These are phyloP conservation scores for Apolygus lucorum DNA, from an alignment of 1,140 invertebrate genomes.

Conservation along the genomic window DNA sequence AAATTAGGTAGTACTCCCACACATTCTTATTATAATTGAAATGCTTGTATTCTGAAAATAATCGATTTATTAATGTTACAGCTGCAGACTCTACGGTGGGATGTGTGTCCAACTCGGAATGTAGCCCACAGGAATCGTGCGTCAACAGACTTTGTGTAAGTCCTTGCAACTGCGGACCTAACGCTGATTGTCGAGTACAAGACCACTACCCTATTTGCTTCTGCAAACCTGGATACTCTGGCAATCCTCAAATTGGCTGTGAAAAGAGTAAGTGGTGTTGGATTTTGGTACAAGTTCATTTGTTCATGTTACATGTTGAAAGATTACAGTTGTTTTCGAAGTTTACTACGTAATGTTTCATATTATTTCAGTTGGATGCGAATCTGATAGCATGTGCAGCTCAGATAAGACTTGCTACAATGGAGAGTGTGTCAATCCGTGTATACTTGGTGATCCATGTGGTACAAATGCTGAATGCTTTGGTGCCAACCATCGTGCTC, in stretches of 20 bases:
- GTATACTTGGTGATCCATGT: slow-evolving; percentile 65
- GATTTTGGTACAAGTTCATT: neutral
- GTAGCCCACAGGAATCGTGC: slow-evolving; percentile 66
- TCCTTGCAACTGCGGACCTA: slow-evolving; percentile 74
- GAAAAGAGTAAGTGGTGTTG: slow-evolving; percentile 48
- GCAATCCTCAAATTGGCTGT: slow-evolving; percentile 73
- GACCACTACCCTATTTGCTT: slow-evolving; percentile 74
- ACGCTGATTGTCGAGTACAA: slow-evolving; percentile 66
- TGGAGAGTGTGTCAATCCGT: slow-evolving; percentile 68
- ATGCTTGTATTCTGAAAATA: neutral
- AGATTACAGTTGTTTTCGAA: too few relatives aligned
- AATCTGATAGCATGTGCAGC: slow-evolving; percentile 67
- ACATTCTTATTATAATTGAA: too few relatives aligned
- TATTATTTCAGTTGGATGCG: slow-evolving; percentile 59
- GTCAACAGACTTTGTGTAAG: slow-evolving; percentile 65
- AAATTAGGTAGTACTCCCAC: neutral
- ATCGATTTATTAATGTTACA: slow-evolving; percentile 31
- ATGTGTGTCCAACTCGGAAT: slow-evolving; percentile 69
- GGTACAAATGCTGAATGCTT: slow-evolving; percentile 73
- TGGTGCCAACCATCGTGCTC: slow-evolving; percentile 61
- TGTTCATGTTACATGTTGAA: slow-evolving; percentile 10
- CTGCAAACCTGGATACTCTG: slow-evolving; percentile 66
- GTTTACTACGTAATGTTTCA: slow-evolving; percentile 1
- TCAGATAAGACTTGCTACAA: slow-evolving; percentile 71
- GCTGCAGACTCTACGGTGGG: slow-evolving; percentile 48